These are phyloP conservation scores for Melinaea marsaeus DNA, from an alignment of 2,888 invertebrate species.

Conservation along the genomic window DNA sequence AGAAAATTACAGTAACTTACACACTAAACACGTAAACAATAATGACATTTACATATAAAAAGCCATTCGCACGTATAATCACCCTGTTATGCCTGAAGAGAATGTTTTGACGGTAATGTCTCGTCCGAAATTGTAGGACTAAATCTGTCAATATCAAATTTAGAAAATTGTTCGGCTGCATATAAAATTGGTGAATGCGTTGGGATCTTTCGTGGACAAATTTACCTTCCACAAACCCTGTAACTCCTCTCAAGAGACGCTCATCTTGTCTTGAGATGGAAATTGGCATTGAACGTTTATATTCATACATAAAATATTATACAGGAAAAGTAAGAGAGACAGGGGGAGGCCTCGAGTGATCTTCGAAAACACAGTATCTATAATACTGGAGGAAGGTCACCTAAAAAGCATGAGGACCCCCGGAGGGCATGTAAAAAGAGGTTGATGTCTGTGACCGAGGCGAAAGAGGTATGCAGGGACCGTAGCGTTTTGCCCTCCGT, in stretches of 20 bases:
- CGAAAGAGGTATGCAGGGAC: no score
- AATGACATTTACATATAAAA: conserved; percentile 28
- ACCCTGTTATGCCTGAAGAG: conserved; percentile 36
- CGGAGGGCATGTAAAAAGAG: no score
- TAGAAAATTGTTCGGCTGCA: conserved; percentile 92
- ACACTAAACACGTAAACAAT: conserved; percentile 58
- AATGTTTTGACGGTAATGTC: conserved; percentile 35
- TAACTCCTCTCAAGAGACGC: conserved; percentile 90
- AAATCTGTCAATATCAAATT: conserved; percentile 39
- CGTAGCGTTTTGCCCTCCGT: no score
- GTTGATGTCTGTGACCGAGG: no score
- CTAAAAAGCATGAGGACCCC: no score
- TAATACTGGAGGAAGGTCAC: no score
- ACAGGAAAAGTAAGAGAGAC: no score
- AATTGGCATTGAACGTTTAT: conserved; percentile 25
- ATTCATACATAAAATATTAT: no score
- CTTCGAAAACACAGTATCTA: no score
- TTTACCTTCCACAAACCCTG: conserved; percentile 92
- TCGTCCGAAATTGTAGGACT: conserved; percentile 10
- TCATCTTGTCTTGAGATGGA: conserved; percentile 81
- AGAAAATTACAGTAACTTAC: conserved; percentile 52
- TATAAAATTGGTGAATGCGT: conserved; percentile 91
- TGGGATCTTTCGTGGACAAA: conserved; percentile 90
- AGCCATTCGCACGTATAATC: conserved; percentile 14
- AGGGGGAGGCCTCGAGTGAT: no score